A percentile compares a stretch with the other conserved stretches of the same genome.
Conservation (phyloP, 2,797 vertebrate species). For the Ataeniobius toweri region DNA sequence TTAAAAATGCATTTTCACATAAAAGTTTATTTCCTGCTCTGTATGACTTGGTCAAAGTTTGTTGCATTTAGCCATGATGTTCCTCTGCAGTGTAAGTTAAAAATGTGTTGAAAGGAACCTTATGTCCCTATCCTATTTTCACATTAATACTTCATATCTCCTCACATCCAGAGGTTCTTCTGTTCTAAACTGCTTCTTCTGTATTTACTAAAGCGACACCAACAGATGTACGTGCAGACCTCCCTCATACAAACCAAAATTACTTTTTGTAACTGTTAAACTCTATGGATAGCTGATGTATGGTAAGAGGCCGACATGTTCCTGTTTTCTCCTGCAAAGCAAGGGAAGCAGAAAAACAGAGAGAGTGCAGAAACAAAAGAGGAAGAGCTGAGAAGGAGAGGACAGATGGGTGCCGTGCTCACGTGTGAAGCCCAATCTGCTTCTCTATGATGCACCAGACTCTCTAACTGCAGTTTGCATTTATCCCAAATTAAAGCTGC, state of each 20-base stretch:
- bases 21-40: constrained; percentile 16
- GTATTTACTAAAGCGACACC: constrained; percentile 28
- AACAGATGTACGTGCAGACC: constrained; percentile 17
- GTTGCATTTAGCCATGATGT: not conserved
- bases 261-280: constrained; percentile 43
- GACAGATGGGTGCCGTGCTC: constrained; percentile 54
- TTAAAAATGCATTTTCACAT: constrained; percentile 1
- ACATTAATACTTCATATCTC: constrained; percentile 16
- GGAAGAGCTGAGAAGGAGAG: constrained; percentile 41
- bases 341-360: constrained; percentile 7
- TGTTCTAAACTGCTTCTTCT: constrained; percentile 14
- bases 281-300: constrained; percentile 56
- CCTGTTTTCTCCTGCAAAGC: constrained; percentile 48
- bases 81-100: not conserved
- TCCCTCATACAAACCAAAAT: constrained; percentile 28
- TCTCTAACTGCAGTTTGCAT: constrained; percentile 35
- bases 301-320: constrained; percentile 41
- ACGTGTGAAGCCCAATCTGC: constrained; percentile 58
- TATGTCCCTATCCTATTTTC: not conserved
- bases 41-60: not conserved
- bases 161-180: constrained; percentile 7
- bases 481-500: constrained; percentile 57
- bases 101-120: not conserved
- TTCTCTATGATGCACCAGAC: constrained; percentile 43
- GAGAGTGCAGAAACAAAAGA: constrained; percentile 32